A percentile compares a stretch with the other conserved stretches of the same genome.
Conservation (phyloP, 2,113 vertebrate genomes). For the Apodemus speciosus region DNA sequence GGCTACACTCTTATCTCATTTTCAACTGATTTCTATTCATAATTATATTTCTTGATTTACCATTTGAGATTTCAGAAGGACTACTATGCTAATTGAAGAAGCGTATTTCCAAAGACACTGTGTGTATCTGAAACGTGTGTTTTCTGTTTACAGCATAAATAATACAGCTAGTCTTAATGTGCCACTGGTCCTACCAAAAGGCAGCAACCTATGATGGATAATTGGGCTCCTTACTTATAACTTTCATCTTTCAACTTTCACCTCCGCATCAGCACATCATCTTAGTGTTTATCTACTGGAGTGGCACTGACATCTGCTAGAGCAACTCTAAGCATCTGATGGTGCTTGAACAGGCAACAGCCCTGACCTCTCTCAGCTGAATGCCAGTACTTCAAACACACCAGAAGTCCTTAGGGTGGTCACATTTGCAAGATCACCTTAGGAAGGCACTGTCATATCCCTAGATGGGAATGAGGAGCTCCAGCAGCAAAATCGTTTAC, state of each 20-base stretch:
- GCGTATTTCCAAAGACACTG: background rate
- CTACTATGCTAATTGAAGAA: background rate
- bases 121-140: background rate
- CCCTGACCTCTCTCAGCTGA: background rate
- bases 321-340: background rate
- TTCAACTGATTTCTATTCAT: background rate
- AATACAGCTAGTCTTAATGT: background rate
- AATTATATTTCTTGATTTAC: background rate
- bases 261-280: background rate
- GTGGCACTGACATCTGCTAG: background rate
- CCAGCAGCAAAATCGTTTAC: background rate
- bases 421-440: background rate
- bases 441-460: background rate
- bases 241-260: background rate
- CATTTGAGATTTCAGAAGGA: slow-evolving; percentile 7
- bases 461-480: background rate
- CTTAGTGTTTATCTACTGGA: background rate
- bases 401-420: background rate
- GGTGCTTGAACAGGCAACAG: background rate
- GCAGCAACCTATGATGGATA: background rate
- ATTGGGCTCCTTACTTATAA: background rate
- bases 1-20: background rate
- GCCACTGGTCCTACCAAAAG: background rate
- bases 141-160: background rate
- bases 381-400: background rate